Percentiles rank a stretch among this genome's conserved stretches.
phyloP scores from a whole-genome alignment of 2,113 vertebrate species.

The Nanorana parkeri region DNA sequence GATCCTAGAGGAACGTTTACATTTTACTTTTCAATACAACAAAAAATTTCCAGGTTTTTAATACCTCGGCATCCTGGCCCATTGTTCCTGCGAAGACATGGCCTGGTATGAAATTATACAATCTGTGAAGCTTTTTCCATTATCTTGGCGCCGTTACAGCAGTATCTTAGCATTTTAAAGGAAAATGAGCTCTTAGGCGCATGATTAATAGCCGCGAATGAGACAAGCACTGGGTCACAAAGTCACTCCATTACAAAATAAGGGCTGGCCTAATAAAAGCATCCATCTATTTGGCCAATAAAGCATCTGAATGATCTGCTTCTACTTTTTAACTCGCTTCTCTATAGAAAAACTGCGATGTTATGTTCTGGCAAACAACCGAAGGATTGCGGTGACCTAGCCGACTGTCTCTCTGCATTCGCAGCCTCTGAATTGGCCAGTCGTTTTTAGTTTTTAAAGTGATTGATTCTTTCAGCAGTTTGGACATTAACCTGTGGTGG shows the following conservation, averaged over 20 bases:
- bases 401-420: constrained; percentile 47
- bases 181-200: constrained; percentile 81
- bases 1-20: constrained; percentile 71
- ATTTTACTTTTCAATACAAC: constrained; percentile 65
- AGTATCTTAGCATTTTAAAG: constrained; percentile 85
- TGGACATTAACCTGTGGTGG: no score
- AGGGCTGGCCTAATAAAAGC: constrained; percentile 80
- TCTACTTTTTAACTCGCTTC: constrained; percentile 72
- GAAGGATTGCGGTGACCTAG: constrained; percentile 47
- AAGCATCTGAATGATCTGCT: constrained; percentile 78
- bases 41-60: constrained; percentile 65
- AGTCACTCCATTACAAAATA: constrained; percentile 81
- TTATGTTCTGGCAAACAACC: constrained; percentile 65
- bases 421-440: no score
- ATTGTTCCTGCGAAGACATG: constrained; percentile 71
- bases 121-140: constrained; percentile 80
- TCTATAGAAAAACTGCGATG: constrained; percentile 74
- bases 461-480: no score
- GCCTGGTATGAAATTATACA: constrained; percentile 74
- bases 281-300: constrained; percentile 81
- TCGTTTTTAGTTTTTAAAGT: no score
- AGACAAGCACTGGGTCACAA: constrained; percentile 79
- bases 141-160: constrained; percentile 79
- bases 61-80: constrained; percentile 69
- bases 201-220: constrained; percentile 81